Evolutionary conservation across 1,140 invertebrate species (phyloP), one percentile per base, ranked within the genome.

Genomic region (Charaxes varanes): DNA sequence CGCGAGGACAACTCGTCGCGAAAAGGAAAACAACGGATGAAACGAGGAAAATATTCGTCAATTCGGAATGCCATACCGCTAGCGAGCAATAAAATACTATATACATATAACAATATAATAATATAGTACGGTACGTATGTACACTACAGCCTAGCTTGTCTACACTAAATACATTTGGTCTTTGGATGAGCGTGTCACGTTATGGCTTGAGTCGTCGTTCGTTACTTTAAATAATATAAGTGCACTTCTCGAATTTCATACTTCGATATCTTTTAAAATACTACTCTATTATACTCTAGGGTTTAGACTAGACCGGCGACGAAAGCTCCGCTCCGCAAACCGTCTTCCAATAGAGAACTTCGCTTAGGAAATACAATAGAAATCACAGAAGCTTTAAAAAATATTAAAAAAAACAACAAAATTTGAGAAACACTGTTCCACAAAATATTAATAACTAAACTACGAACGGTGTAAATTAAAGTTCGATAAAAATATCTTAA

Each of bases 401-500:
- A 57, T 48, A 60, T 47, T 59, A 52, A 64, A 60, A 53, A 51
- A 44, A 60, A 59, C 44, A 68, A 64, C 47, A 70, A 62, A 56
- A 63, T 76, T 82, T 82, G 78, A 79, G 78, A 82, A 79, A 82
- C 78, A 82, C 78, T 82, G 78, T 69, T 76, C 67, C 53, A 60
- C 47, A 64, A 62, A 42, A 46, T 34, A 62, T 42, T 55, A 62
- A 62, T 46, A 63, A 65, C 53, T 53, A 55, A 55, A 55, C 46
- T 54, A 62, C 43, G 27, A 59, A 54, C 43, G 32, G 49, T 57
- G 36, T 55, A 52, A 54, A 53, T 27, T 46, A 55, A 46, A 52
- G 24, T 34, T 52, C 37, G 16, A 41, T 53, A 58, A 62, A 62
- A 62, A 53, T 59, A 50, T 42, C 53, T 70, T 62, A 63, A 63